Percentiles rank a stretch among this genome's conserved stretches.
phyloP scores from a whole-genome alignment of 2,113 vertebrate species.

The Orientallactaga bullata region DNA sequence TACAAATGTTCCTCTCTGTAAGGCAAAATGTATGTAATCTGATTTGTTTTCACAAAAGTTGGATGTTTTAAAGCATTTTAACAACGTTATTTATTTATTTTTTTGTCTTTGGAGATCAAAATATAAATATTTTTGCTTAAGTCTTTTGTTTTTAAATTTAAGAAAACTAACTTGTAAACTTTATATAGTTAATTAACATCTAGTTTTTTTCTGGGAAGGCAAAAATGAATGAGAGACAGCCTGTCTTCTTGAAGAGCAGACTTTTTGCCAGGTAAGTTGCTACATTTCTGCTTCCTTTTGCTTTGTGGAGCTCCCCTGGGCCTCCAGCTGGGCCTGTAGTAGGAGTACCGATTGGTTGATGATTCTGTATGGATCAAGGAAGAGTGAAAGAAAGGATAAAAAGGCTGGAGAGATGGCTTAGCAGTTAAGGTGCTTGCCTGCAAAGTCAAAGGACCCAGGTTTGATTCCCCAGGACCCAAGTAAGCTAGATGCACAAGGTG shows the following conservation, averaged over 20 bases:
- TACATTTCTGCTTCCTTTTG: background rate
- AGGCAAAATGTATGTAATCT: background rate
- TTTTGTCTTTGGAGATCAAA: slow-evolving; percentile 35
- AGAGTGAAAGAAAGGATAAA: background rate
- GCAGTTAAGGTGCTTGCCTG: no score
- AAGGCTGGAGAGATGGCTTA: no score
- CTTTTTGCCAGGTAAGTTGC: background rate
- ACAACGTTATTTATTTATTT: background rate
- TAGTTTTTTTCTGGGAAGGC: background rate
- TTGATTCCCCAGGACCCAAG: no score
- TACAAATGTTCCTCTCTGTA: background rate
- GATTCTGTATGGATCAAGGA: background rate
- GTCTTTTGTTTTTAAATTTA: background rate
- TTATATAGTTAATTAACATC: background rate
- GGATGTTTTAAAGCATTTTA: background rate
- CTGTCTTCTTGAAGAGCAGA: background rate
- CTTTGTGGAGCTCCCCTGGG: background rate
- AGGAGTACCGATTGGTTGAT: background rate
- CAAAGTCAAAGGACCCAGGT: no score
- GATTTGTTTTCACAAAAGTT: background rate
- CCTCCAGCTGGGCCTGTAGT: background rate
- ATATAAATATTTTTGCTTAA: slow-evolving; percentile 46
- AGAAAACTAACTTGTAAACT: background rate
- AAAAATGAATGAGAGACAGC: background rate
- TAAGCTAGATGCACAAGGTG: no score